Conservation (phyloP, 2,888 invertebrate species). For the Metalampra italica region DNA sequence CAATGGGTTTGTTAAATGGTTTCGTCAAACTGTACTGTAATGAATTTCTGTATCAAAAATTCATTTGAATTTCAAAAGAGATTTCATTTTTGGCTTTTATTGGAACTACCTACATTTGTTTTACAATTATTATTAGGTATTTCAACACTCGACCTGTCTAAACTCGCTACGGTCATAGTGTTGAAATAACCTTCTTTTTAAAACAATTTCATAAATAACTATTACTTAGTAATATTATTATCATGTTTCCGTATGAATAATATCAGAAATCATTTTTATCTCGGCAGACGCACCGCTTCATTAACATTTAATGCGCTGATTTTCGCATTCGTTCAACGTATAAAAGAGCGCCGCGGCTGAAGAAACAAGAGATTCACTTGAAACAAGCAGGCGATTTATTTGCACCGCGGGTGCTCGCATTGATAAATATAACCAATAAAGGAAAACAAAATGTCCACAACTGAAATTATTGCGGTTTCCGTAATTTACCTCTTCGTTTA, state of each 20-base stretch:
- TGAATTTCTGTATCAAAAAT: too few relatives aligned
- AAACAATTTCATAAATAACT: neutral
- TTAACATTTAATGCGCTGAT: constrained; percentile 11
- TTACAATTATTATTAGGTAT: too few relatives aligned
- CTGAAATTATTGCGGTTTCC: constrained; percentile 54
- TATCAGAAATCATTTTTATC: constrained; percentile 4
- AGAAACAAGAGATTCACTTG: constrained; percentile 44
- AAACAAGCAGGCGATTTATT: constrained; percentile 55
- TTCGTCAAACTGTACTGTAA: too few relatives aligned
- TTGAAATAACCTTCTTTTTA: too few relatives aligned
- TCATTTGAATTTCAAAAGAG: too few relatives aligned
- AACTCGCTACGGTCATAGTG: too few relatives aligned
- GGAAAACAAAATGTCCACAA: constrained; percentile 64
- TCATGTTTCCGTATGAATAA: neutral
- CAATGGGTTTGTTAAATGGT: too few relatives aligned
- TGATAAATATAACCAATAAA: constrained; percentile 70
- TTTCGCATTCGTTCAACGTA: constrained; percentile 5
- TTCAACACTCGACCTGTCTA: too few relatives aligned
- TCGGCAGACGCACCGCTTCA: neutral
- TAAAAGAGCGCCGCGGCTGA: constrained; percentile 6
- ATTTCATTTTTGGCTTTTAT: too few relatives aligned
- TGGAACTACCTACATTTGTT: too few relatives aligned
- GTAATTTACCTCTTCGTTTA: constrained; percentile 37
- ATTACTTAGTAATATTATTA: too few relatives aligned
- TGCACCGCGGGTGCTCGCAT: constrained; percentile 46